Base-by-base conservation (phyloP, 37 sponge, comb jelly and placozoan species). In the Spongia lamella region DNA sequence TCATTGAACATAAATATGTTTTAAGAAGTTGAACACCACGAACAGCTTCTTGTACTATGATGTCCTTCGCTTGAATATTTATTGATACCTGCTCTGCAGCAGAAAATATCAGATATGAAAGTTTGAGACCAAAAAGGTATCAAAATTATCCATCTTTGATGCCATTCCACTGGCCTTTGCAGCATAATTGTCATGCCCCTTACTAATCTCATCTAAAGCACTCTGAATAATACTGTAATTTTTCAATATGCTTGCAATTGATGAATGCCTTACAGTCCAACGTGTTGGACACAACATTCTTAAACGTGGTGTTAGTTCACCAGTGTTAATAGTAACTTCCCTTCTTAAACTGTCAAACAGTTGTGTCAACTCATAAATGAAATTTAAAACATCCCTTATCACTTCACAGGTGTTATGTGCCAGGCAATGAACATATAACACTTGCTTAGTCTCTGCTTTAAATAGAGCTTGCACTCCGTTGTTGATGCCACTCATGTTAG, bases 1-100 rank as follows among this genome's bases (percentile, higher is more conserved):
- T 39, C 25, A 85, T 58, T 19, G 73, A 70, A 20, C 27, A 35
- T 7, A 72, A 76, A 64, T 85, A 79, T 15, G 56, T 36, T 27
- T 2, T 43, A 31, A 78, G 83, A 22, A 88, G 72, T 6, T 20
- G 25, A 17, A 64, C 77, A 59, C 76, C 77, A 34, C 56, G 38
- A 62, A 36, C 47, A 26, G 76, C 87, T 47, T 86, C 86, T 30
- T 73, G 72, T 30, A 86, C 78, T 20, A 82, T 87, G 30, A 59
- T 67, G 32, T 86, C 54, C 63, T 76, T 68, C 1, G 81, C 87
- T 68, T 86, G 87, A 39, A 86, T n/a, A 51, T 74, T 86, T n/a
- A 68, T 39, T 43, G 81, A 86, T 19, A 86, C 57, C 70, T 80
- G 76, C 65, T 86, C 87, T 24, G 87, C 19, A 17, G 47, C 62